phyloP scores from a whole-genome alignment of 2,888 invertebrate species.

The Salticus scenicus region DNA sequence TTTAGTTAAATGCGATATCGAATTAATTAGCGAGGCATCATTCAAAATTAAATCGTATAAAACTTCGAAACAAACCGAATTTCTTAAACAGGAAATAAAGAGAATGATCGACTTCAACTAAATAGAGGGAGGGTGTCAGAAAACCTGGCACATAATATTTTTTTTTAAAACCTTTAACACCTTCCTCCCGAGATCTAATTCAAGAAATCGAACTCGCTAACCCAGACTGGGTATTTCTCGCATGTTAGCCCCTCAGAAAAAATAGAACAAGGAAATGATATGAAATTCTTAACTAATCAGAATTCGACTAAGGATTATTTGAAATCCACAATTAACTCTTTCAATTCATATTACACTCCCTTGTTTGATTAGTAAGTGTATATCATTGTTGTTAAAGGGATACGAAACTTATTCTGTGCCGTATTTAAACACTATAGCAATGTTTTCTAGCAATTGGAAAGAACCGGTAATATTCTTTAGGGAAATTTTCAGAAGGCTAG shows the following conservation, averaged over 20 bases:
- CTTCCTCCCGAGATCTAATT: no score
- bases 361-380: background rate
- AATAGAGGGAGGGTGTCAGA: slow-evolving; percentile 1
- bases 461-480: no score
- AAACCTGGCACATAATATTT: slow-evolving; percentile 12
- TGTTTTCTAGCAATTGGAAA: no score
- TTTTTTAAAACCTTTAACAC: background rate
- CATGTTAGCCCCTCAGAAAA: no score
- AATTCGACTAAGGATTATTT: no score
- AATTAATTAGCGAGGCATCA: no score
- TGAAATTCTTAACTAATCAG: no score
- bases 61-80: background rate
- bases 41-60: background rate
- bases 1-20: slow-evolving; percentile 8
- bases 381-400: background rate
- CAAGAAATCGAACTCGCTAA: background rate
- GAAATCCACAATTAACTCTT: no score
- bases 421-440: no score
- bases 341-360: background rate
- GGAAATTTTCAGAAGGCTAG: background rate
- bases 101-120: background rate
- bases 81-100: slow-evolving; percentile 9
- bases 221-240: background rate
- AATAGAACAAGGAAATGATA: no score
- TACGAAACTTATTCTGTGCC: background rate